Evolutionary conservation across 2,888 invertebrate species (phyloP), one percentile per base, ranked within the genome.

Genomic region (Acholoe squamosa): DNA sequence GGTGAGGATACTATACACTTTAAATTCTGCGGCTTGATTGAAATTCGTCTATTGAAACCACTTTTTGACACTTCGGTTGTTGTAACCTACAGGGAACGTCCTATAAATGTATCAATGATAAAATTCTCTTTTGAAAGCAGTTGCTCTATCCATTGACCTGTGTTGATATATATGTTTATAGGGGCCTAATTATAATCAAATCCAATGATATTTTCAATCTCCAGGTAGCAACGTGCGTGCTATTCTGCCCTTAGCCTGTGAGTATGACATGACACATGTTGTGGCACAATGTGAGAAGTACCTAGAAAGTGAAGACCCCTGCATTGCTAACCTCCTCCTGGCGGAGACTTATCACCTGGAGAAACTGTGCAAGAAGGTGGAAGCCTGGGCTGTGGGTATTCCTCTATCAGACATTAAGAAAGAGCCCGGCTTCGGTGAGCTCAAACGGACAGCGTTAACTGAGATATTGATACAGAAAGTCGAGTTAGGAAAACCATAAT

Each of bases 291-390:
- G 86, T 28, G 86, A 86, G 54, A 16, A 25, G 10, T 54, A 86
- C 86, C 56, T 86, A 28, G 54, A 54, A 28, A 54, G 52, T 16
- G 86, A 86, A 25, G 86, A 86, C 12, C 56, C 54, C 5, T 31
- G 86, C 54, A 25, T 86, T 0, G 52, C 28, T 28, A 86, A 54
- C 28, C 56, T 86, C 14, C 54, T 86, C 22, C 86, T 86, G 54
- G 86, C 86, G 0, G 86, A 86, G 56, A 31, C 86, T 7, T 86
- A 86, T 28, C 12, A 51, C 52, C 86, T 86, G 25, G 1, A 86
- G 28, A 51, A n/a, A 16, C 86, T 86, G 0, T 5, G 28, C 28
- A 22, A 86, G 31, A 86, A 51, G 25, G 22, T 86, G 25, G 28
- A 86, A 28, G 31, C 12, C 25, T 86, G 86, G 86, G 86, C 86